Evolutionary conservation across 1,140 invertebrate genomes (phyloP).

Genomic region (Drosophila arizonae): DNA sequence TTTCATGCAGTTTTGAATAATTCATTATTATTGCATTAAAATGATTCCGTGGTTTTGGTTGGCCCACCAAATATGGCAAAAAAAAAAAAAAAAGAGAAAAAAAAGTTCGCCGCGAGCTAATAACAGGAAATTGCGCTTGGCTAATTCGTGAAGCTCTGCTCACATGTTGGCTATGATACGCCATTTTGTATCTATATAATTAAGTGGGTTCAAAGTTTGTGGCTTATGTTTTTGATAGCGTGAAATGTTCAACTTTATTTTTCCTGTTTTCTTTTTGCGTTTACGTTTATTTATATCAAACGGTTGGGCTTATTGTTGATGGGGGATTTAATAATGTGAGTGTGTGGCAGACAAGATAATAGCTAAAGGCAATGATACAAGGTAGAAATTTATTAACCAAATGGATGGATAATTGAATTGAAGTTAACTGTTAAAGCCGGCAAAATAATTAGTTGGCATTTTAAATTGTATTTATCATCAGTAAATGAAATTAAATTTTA

Average conservation of each 20-base stretch:
- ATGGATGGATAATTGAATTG: no score
- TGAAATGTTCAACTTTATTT: not conserved
- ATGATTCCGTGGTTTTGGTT: not conserved
- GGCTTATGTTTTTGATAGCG: constrained; percentile 14
- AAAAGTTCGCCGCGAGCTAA: constrained; percentile 12
- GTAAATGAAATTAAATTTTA: no score
- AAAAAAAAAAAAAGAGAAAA: not conserved
- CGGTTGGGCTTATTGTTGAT: not conserved
- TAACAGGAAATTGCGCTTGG: constrained; percentile 25
- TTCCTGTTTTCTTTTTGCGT: not conserved
- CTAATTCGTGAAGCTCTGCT: constrained; percentile 41
- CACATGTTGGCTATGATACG: constrained; percentile 8
- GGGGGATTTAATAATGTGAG: not conserved
- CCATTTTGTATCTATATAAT: constrained; percentile 12
- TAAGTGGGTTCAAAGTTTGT: constrained; percentile 8
- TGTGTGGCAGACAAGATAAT: not conserved
- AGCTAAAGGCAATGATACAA: no score
- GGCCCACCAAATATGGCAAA: not conserved
- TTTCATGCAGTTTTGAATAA: constrained; percentile 51
- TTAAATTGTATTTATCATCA: no score
- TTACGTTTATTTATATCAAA: not conserved
- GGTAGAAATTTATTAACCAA: no score
- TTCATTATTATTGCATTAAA: constrained; percentile 39
- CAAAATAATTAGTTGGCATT: no score
- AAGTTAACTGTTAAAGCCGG: no score